These are phyloP conservation scores for Synergus gifuensis DNA, from an alignment of 2,888 invertebrate genomes.

Conservation along the genomic window DNA sequence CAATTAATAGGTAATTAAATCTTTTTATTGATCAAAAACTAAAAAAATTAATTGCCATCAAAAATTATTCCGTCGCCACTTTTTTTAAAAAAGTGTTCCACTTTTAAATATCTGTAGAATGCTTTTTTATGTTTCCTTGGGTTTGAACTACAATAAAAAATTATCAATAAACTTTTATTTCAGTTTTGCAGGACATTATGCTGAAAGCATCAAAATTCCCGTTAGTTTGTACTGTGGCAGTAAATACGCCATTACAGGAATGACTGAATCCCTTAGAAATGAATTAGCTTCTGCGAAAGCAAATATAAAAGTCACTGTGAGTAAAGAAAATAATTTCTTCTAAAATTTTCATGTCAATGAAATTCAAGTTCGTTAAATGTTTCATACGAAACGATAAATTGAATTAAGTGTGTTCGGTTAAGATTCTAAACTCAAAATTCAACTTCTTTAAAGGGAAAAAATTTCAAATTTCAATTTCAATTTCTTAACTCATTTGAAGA, in stretches of 20 bases:
- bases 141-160: conserved; percentile 20
- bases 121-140: conserved; percentile 5
- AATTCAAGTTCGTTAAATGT: too few species aligned
- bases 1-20: conserved; percentile 80
- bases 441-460: too few species aligned
- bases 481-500: too few species aligned
- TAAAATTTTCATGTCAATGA: too few species aligned
- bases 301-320: conserved; percentile 77
- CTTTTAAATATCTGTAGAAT: background rate
- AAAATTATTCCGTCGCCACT: too few species aligned
- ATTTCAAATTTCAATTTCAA: too few species aligned
- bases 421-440: too few species aligned
- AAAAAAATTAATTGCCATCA: too few species aligned
- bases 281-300: conserved; percentile 75
- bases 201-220: conserved; percentile 60
- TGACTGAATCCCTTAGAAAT: conserved; percentile 78
- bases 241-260: conserved; percentile 79
- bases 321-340: conserved; percentile 41
- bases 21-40: background rate
- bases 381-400: too few species aligned
- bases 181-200: conserved; percentile 70
- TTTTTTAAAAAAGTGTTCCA: too few species aligned
- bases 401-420: too few species aligned
- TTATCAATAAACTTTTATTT: conserved; percentile 13
- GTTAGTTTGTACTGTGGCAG: conserved; percentile 78